A percentile compares a stretch with the other conserved stretches of the same genome.
These are phyloP conservation scores for Tychaedon coryphoeus DNA, from an alignment of 2,113 vertebrate genomes.

Conservation along the genomic window DNA sequence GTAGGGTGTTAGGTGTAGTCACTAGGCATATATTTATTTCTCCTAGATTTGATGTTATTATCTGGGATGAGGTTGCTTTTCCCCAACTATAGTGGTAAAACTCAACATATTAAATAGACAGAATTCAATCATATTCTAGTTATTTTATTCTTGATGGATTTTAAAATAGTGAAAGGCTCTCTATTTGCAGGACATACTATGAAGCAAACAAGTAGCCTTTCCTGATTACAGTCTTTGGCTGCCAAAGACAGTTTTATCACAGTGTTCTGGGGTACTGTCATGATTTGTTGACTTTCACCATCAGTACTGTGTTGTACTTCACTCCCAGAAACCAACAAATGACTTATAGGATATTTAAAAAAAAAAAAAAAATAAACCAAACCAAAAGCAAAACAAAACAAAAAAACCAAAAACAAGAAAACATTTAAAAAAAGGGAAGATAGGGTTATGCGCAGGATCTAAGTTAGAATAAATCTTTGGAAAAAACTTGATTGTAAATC, in stretches of 20 bases:
- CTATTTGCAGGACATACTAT: background rate
- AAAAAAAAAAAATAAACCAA: background rate
- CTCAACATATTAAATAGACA: background rate
- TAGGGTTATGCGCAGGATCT: background rate
- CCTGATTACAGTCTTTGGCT: background rate
- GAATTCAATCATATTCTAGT: background rate
- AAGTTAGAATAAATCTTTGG: background rate
- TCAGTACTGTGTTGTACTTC: background rate
- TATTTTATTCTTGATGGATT: background rate
- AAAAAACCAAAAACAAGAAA: background rate
- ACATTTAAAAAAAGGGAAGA: background rate
- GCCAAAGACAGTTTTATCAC: background rate
- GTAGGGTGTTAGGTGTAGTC: background rate
- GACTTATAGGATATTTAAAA: background rate
- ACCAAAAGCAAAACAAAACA: background rate
- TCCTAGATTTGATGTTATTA: background rate
- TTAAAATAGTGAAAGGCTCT: background rate
- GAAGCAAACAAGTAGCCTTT: background rate
- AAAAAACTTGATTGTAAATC: background rate
- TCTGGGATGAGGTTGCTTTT: background rate
- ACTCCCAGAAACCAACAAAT: background rate
- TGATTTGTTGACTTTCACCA: slow-evolving; percentile 10
- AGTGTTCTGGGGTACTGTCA: background rate
- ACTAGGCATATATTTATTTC: background rate
- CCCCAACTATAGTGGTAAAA: background rate